A percentile compares a stretch with the other conserved stretches of the same genome.
These are phyloP conservation scores for Ophonus ardosiacus DNA, from an alignment of 2,888 invertebrate species.

Conservation along the genomic window DNA sequence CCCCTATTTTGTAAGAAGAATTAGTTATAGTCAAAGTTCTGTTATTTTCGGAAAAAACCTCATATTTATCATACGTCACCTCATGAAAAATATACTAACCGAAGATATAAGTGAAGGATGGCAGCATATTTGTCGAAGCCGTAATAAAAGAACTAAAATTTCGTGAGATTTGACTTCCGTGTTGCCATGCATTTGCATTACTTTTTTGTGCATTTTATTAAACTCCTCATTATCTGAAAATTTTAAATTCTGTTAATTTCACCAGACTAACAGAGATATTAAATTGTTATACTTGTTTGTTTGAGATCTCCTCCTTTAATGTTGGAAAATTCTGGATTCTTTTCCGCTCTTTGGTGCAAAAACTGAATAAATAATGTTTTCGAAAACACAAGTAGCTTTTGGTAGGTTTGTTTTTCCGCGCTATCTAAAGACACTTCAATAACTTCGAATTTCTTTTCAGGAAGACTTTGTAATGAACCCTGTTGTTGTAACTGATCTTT, in stretches of 20 bases:
- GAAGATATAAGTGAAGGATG: conserved; percentile 90
- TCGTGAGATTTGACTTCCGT: conserved; percentile 77
- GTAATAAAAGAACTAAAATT: conserved; percentile 88
- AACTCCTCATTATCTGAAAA: conserved; percentile 76
- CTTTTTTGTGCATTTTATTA: conserved; percentile 81
- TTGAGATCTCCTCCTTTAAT: conserved; percentile 1
- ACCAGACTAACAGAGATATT: neutral
- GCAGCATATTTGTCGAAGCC: conserved; percentile 92
- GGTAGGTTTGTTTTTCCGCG: conserved; percentile 88
- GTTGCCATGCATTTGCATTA: conserved; percentile 79
- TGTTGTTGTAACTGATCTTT: conserved; percentile 86
- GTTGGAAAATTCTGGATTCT: conserved; percentile 74
- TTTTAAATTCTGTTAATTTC: neutral
- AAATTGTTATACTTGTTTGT: conserved; percentile 19
- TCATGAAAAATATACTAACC: conserved; percentile 73
- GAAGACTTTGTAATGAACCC: conserved; percentile 81
- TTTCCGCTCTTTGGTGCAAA: conserved; percentile 86
- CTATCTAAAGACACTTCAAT: conserved; percentile 81
- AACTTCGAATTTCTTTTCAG: conserved; percentile 79
- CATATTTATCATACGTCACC: no score
- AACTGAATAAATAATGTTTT: conserved; percentile 87
- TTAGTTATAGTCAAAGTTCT: no score
- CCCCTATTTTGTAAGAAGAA: no score
- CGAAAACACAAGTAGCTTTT: conserved; percentile 85
- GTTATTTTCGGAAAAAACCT: no score